A percentile compares a stretch with the other conserved stretches of the same genome.
These are phyloP conservation scores for Anastrepha ludens DNA, from an alignment of 1,140 invertebrate species.

Conservation along the genomic window DNA sequence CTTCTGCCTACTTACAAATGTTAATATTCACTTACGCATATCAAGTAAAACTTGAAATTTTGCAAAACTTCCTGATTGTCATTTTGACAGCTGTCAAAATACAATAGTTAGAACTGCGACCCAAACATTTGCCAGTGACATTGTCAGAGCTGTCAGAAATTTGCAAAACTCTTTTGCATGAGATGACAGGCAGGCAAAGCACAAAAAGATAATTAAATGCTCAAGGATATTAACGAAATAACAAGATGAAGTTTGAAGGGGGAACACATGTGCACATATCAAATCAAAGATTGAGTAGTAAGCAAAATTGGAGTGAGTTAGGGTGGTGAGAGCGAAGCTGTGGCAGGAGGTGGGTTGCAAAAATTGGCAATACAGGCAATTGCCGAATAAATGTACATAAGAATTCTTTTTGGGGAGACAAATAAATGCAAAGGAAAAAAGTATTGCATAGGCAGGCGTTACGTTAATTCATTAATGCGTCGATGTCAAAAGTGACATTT, in stretches of 20 bases:
- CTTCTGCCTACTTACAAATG: neutral
- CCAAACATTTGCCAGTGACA: neutral
- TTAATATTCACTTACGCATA: neutral
- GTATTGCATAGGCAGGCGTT: no score
- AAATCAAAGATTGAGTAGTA: neutral
- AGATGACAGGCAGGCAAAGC: neutral
- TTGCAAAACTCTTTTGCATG: neutral
- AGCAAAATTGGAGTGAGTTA: no score
- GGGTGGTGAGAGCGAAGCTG: no score
- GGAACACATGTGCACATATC: neutral
- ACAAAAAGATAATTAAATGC: neutral
- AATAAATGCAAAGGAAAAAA: neutral
- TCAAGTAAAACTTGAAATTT: neutral
- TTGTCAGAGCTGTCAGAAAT: constrained; percentile 36
- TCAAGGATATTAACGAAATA: neutral
- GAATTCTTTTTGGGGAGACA: neutral
- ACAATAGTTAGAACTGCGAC: neutral
- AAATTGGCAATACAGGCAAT: neutral
- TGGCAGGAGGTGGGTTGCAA: neutral
- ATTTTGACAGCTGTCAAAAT: constrained; percentile 57
- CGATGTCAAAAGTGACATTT: constrained; percentile 44
- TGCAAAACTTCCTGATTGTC: constrained; percentile 45
- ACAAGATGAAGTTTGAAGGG: neutral
- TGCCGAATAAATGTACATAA: neutral
- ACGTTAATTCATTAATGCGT: constrained; percentile 26